Base-by-base conservation (phyloP, 2,888 invertebrate genomes). In the Tachystola acroxantha region DNA sequence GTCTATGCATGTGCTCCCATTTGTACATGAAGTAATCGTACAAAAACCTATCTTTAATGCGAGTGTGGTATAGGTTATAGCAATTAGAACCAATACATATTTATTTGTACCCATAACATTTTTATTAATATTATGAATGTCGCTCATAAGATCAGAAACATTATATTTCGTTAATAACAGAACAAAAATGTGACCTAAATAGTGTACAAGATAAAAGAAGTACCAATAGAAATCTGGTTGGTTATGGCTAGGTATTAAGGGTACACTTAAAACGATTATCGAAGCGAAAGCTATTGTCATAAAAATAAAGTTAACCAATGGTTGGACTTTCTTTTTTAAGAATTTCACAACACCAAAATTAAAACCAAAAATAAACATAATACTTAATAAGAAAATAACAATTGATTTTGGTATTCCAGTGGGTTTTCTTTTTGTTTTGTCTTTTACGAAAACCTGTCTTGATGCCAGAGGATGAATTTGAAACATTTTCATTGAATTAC, bases 281-380 rank as follows among this genome's bases (percentile, higher is more conserved):
- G n/a, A n/a, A n/a, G 10, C n/a, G 3, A 34, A 2, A 2, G 11
- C 11, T 9, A 34, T 10, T 19, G 20, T 10, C 19, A 28, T 6
- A 12, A n/a, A n/a, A 12, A 34, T 3, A 19, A 11, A 12, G 7
- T 34, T 27, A 5, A 9, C 6, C 2, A 34, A 0, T 10, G 12
- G 16, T 10, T 20, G 10, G 7, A 20, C 12, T 27, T 27, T 27
- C 10, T 10, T 19, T 9, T 38, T 27, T 7, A 28, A 24, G 9
- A 10, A 14, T 11, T 33, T 34, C 14, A 24, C 16, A 27, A 34
- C 14, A 16, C 33, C 32, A 33, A 33, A 24, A 24, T 38, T 29
- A 9, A 33, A 10, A 11, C 29, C 29, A 16, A 24, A 29, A 25
- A 19, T 6, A 28, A 37, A 31, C 7, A 13, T 3, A 22, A 30